These are phyloP conservation scores for Alces alces DNA, from an alignment of 2,113 vertebrate genomes.

Conservation along the genomic window DNA sequence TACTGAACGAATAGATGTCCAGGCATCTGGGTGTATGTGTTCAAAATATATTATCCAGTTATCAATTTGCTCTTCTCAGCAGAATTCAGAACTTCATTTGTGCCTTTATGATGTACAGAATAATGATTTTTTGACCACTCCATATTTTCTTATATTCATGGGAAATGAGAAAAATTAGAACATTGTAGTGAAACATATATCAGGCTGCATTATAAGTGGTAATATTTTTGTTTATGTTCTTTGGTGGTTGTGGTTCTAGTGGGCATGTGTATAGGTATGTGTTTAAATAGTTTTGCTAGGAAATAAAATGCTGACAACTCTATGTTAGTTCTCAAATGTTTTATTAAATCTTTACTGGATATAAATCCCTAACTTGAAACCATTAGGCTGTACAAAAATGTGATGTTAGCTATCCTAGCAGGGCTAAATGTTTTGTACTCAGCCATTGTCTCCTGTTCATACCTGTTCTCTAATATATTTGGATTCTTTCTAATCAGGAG, in stretches of 20 bases:
- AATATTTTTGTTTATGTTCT: fast-evolving
- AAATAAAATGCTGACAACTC: neutral
- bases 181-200: neutral
- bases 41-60: neutral
- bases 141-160: neutral
- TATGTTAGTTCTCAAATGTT: neutral
- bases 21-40: neutral
- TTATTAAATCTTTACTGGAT: neutral
- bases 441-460: too few species aligned
- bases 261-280: fast-evolving
- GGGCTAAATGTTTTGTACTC: fast-evolving
- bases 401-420: fast-evolving
- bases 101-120: neutral
- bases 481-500: neutral
- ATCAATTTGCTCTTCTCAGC: neutral
- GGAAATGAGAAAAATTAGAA: neutral
- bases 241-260: fast-evolving
- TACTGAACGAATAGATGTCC: neutral
- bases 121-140: neutral
- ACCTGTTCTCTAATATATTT: neutral
- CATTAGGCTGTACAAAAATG: neutral
- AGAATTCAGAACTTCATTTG: neutral
- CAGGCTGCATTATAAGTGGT: neutral
- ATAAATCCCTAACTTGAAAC: neutral
- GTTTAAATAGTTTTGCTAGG: neutral